These are phyloP conservation scores for Cyclopterus lumpus DNA, from an alignment of 2,797 vertebrate species.

Conservation along the genomic window DNA sequence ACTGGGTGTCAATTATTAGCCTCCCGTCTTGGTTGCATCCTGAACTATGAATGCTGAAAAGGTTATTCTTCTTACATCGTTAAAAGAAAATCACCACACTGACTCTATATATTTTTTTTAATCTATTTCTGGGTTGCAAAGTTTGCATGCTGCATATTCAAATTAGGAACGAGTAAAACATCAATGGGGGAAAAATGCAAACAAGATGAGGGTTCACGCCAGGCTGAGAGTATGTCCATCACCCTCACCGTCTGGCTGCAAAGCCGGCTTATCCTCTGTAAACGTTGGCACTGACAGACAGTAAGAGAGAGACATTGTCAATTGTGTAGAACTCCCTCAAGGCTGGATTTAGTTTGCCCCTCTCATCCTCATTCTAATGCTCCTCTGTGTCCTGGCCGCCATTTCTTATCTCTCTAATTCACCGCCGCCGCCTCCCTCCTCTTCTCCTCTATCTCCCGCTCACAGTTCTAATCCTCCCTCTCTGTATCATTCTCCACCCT, in stretches of 20 bases:
- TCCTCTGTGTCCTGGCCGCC: constrained; percentile 14
- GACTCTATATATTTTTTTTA: background rate
- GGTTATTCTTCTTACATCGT: constrained; percentile 5
- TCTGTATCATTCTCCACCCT: constrained; percentile 17
- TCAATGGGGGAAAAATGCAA: constrained; percentile 14
- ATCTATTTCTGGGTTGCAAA: background rate
- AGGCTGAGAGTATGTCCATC: constrained; percentile 32
- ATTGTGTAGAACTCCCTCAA: constrained; percentile 47
- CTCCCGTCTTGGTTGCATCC: constrained; percentile 25
- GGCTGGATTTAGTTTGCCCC: constrained; percentile 44
- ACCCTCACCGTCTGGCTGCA: constrained; percentile 58
- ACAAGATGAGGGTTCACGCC: background rate
- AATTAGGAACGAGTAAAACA: background rate
- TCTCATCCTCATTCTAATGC: constrained; percentile 30
- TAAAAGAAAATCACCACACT: background rate
- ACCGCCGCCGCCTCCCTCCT: constrained; percentile 10
- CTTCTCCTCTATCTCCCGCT: constrained; percentile 42
- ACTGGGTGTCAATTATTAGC: constrained; percentile 27
- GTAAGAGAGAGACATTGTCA: constrained; percentile 40
- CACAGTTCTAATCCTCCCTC: constrained; percentile 30
- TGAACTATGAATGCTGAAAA: background rate
- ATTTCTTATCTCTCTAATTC: constrained; percentile 60
- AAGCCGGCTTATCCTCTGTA: constrained; percentile 69
- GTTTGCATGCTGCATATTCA: background rate
- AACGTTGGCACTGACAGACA: constrained; percentile 52